Conservation (phyloP, 2,797 vertebrate species). For the Lagocephalus sceleratus region DNA sequence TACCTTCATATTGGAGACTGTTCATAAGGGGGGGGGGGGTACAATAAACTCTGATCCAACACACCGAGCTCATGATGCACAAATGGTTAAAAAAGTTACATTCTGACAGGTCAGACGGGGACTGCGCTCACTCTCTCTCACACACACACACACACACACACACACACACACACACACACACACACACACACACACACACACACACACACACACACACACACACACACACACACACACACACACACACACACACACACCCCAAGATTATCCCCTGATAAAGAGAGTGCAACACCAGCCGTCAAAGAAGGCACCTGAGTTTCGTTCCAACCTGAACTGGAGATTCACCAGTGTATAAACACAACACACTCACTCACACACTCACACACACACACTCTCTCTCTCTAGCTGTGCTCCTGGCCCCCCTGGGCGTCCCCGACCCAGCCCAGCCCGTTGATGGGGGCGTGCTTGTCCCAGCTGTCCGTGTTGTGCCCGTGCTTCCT, state of each 20-base stretch:
- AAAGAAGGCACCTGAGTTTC: constrained; percentile 65
- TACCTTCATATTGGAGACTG: constrained; percentile 31
- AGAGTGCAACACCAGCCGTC: constrained; percentile 45
- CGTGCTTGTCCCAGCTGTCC: constrained; percentile 78
- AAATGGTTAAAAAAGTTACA: constrained; percentile 14
- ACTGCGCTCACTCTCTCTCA: not conserved
- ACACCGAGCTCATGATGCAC: constrained; percentile 7
- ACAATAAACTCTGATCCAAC: not conserved
- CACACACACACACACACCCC: not conserved
- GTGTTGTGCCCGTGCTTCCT: constrained; percentile 87
- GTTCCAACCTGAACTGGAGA: constrained; percentile 25
- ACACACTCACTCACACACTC: constrained; percentile 11
- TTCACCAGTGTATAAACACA: constrained; percentile 43
- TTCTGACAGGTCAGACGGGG: not conserved
- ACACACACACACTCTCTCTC: constrained; percentile 4
- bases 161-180: not conserved
- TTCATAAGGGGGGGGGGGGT: constrained; percentile 10
- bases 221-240: not conserved
- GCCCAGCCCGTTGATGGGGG: constrained; percentile 28
- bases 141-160: not conserved
- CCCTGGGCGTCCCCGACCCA: constrained; percentile 48
- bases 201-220: not conserved
- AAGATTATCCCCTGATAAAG: constrained; percentile 26
- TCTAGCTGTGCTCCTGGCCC: constrained; percentile 30
- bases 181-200: not conserved